A percentile compares a stretch with the other conserved stretches of the same genome.
Evolutionary conservation across 2,113 vertebrate genomes (phyloP).

Genomic region (Panthera tigris): DNA sequence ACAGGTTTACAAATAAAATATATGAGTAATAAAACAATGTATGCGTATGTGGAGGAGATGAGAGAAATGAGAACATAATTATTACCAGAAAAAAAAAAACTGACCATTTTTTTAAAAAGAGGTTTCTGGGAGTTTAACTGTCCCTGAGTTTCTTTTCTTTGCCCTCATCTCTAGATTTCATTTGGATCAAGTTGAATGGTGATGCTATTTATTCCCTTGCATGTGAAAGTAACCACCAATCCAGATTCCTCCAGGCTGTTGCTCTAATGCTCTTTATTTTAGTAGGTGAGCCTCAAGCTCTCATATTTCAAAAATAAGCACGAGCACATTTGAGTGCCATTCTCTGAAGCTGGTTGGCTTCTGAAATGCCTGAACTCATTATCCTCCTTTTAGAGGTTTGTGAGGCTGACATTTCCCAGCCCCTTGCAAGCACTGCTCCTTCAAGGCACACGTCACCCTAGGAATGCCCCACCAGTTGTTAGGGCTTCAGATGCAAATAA

Average conservation of each 20-base stretch:
- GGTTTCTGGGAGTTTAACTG: background rate
- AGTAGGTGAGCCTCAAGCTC: conserved; percentile 23
- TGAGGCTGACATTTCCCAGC: background rate
- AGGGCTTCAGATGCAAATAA: conserved; percentile 22
- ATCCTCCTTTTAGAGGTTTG: background rate
- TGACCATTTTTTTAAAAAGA: background rate
- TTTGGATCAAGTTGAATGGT: background rate
- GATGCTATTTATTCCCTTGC: background rate
- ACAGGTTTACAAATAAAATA: background rate
- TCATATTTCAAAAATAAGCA: conserved; percentile 42
- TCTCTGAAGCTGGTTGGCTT: conserved; percentile 24
- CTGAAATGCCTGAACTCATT: conserved; percentile 54
- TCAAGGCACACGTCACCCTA: background rate
- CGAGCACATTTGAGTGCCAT: background rate
- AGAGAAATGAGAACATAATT: background rate
- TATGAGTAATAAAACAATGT: background rate
- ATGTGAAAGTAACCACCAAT: background rate
- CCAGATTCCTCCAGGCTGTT: background rate
- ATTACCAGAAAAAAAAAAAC: background rate
- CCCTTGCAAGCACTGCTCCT: background rate
- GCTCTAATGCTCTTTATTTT: background rate
- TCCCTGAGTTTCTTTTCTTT: background rate
- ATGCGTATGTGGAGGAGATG: background rate
- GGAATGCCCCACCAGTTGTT: background rate
- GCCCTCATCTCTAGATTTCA: background rate